Evolutionary conservation across 2,113 vertebrate species (phyloP), one percentile per base, ranked within the genome.

Genomic region (Orcinus orca): DNA sequence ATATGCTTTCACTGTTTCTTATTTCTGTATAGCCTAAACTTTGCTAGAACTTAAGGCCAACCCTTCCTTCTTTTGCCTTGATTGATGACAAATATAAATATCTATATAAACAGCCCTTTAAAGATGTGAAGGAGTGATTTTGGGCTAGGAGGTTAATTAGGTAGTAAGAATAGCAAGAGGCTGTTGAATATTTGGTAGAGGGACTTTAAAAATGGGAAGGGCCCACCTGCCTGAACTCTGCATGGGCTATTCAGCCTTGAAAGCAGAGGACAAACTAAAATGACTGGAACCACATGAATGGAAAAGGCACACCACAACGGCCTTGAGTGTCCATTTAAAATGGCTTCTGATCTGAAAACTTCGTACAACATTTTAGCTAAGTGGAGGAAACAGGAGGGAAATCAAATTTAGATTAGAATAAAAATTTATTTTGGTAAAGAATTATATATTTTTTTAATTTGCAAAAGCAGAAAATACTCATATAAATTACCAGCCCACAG

Each of bases 381-480:
- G 44, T n/a, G 38, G 71, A 79, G 50, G 58, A 92, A 93, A 92
- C 12, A 63, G 68, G 55, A 95, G 6, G n/a, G 38, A 44, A 92
- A 79, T 62, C 91, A 71, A 47, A 96, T 88, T 95, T 97, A 93
- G 90, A 83, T 84, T 82, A 87, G 82, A 97, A 97, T 97, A 95
- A 95, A 98, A 96, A 93, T 89, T 96, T 97, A 96, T 96, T 96
- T 67, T 73, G 47, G 74, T 97, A 98, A 97, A 97, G 95, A 98
- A 97, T 97, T 97, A 95, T 88, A 97, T 77, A 6, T 84, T 60
- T 87, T 95, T 97, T 95, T 96, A 90, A 93, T 96, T 97, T 82
- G 94, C 67, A 97, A 98, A 98, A 97, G 84, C 84, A 93, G 81
- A 95, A 97, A 97, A 93, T 63, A 55, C 41, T 95, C 60, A 23